Evolutionary conservation across 1,140 invertebrate genomes (phyloP).

Genomic region (Drosophila ogumai): DNA sequence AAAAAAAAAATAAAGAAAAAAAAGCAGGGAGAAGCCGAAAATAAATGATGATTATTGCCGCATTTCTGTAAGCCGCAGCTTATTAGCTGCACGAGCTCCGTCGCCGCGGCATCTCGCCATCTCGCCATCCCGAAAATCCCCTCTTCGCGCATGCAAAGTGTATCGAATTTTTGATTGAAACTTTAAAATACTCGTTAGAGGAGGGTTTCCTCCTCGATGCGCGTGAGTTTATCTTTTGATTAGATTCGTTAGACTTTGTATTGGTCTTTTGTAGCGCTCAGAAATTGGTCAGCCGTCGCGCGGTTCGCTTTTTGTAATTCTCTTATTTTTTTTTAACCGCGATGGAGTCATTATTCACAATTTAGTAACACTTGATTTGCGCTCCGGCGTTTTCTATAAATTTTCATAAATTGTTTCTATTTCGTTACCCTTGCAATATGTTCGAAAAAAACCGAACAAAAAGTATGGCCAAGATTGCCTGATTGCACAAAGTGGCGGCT

Average conservation of each 20-base stretch:
- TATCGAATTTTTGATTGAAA: constrained; percentile 83
- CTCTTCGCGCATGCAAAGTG: constrained; percentile 58
- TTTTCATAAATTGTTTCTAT: constrained; percentile 75
- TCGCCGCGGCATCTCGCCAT: constrained; percentile 20
- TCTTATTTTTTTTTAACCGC: constrained; percentile 7
- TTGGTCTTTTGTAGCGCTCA: constrained; percentile 70
- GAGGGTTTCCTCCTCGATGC: constrained; percentile 67
- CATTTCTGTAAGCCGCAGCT: constrained; percentile 81
- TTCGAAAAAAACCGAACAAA: constrained; percentile 5
- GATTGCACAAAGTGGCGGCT: constrained; percentile 43
- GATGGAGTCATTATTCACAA: constrained; percentile 82
- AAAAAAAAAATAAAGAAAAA: constrained; percentile 19
- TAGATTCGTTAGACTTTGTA: constrained; percentile 82
- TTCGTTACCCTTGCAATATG: constrained; percentile 23
- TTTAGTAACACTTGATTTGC: constrained; percentile 83
- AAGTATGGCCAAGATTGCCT: constrained; percentile 34
- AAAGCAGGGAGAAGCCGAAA: constrained; percentile 28
- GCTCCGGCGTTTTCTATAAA: constrained; percentile 75
- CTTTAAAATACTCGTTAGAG: constrained; percentile 81
- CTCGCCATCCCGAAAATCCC: constrained; percentile 16
- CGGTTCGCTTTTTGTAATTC: constrained; percentile 1
- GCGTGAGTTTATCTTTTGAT: constrained; percentile 83
- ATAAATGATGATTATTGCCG: constrained; percentile 82
- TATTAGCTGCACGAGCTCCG: constrained; percentile 77
- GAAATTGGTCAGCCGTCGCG: constrained; percentile 56